Base-by-base conservation (phyloP, 2,888 invertebrate genomes). In the Torymus aiolomorphi region DNA sequence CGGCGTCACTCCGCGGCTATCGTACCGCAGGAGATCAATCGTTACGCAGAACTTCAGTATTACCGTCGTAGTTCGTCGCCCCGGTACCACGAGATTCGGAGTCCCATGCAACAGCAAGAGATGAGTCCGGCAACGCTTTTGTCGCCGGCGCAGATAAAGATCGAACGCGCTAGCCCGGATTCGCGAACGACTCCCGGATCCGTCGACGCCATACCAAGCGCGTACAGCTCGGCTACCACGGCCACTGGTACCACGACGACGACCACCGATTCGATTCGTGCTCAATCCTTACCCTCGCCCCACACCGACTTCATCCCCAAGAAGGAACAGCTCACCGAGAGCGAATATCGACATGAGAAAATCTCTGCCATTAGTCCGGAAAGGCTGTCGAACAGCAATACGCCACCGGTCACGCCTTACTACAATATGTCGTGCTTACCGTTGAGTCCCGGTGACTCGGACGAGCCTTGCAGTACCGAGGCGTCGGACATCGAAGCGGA, bases 141-240 rank as follows among this genome's bases (percentile, higher is more conserved):
- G 42, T 56, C 83, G 85, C 84, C 82, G 88, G 86, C 83, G 89
- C 90, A 84, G 91, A 86, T 87, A 85, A 88, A 88, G 85, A 85
- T 84, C 82, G 88, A 88, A 82, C 88, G 87, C 84, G 86, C 87
- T 76, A 88, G 88, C 83, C 88, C 88, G 84, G 88, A 88, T 88
- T 86, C 86, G 76, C 83, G 83, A 88, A 87, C 86, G 86, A 85
- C 86, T 83, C 85, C 83, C 92, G 92, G 83, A 91, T 85, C 86
- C 86, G 87, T 84, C 86, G 87, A 86, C 78, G 76, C 85, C 8
- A 42, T 42, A 42, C 42, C 42, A 0, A 42, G 42, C 42, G 42
- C 42, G 1, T 42, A 42, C 8, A 42, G 42, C 42, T 42, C 42
- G 42, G 42, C 42, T 42, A 42, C 42, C 54, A 80, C 83, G 16